Base-by-base conservation (phyloP, 2,113 vertebrate species). In the Nerophis ophidion region DNA sequence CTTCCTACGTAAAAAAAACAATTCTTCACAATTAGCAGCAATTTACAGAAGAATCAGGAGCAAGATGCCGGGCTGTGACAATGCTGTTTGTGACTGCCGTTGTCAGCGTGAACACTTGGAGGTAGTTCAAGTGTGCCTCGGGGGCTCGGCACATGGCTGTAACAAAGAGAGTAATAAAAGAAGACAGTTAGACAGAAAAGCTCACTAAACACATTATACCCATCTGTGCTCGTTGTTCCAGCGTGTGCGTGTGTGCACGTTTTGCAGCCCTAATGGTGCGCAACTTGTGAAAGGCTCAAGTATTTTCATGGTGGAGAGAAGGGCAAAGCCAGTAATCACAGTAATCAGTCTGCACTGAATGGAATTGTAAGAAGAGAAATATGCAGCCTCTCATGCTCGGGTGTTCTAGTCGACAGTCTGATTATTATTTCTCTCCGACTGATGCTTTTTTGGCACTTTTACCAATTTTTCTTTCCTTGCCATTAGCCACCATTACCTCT, bases 291-390 rank as follows among this genome's bases (percentile, higher is more conserved):
- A 68, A 60, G 68, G 68, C 79, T 81, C 72, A 64, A 59, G 52
- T 70, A 60, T 75, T 75, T 78, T 64, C 74, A 74, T 76, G 73
- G 69, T 69, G 61, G 57, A 60, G 60, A 19, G 19, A 68, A 68
- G 77, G 70, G 84, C 62, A 70, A 72, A 72, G 65, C 66, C 57
- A 72, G 52, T 54, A 55, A 55, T 84, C 74, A 75, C 53, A 71
- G 51, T 71, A 75, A 81, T 83, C 71, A 75, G 65, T 66, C 60
- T 66, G 63, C 48, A 53, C 46, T 74, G 74, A 83, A 72, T 65
- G 53, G 61, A 73, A 73, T 33, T 75, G 58, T 75, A 78, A 63
- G 46, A 66, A 70, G n/a, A 45, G 51, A 40, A 73, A 76, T 59
- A 65, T 68, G 59, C 49, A 60, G 70, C 55, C 50, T 69, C 70